These are phyloP conservation scores for Sturnus vulgaris DNA, from an alignment of 2,113 vertebrate genomes.

Conservation along the genomic window DNA sequence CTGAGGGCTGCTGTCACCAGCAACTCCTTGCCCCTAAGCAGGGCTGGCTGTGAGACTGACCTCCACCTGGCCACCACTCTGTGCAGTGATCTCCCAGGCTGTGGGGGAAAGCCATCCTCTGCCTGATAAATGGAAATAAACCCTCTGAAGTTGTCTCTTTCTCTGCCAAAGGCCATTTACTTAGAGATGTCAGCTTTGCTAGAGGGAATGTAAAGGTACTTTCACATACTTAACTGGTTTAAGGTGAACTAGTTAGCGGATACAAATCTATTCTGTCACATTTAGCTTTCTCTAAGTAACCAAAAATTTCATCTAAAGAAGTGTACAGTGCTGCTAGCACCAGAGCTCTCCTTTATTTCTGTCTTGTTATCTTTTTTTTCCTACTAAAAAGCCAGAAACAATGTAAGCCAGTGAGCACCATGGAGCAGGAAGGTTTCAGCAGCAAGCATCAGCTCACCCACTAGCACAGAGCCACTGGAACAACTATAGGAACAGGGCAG, in stretches of 20 bases:
- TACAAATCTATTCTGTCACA: background rate
- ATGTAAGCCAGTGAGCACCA: background rate
- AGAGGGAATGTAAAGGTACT: background rate
- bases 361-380: background rate
- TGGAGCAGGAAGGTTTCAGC: background rate
- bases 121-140: background rate
- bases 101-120: fast-evolving
- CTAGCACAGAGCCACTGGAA: background rate
- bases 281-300: background rate
- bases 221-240: background rate
- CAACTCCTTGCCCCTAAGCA: background rate
- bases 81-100: background rate
- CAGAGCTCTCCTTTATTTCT: background rate
- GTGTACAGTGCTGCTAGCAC: background rate
- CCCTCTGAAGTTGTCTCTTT: background rate
- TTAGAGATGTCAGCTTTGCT: background rate
- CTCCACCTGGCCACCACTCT: background rate
- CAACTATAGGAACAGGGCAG: background rate
- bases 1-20: background rate
- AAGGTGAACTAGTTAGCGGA: background rate
- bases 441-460: background rate
- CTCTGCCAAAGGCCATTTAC: background rate
- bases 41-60: background rate
- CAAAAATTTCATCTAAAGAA: background rate
- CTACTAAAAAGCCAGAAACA: background rate